phyloP scores from a whole-genome alignment of 2,113 vertebrate genomes.

The Malurus melanocephalus region DNA sequence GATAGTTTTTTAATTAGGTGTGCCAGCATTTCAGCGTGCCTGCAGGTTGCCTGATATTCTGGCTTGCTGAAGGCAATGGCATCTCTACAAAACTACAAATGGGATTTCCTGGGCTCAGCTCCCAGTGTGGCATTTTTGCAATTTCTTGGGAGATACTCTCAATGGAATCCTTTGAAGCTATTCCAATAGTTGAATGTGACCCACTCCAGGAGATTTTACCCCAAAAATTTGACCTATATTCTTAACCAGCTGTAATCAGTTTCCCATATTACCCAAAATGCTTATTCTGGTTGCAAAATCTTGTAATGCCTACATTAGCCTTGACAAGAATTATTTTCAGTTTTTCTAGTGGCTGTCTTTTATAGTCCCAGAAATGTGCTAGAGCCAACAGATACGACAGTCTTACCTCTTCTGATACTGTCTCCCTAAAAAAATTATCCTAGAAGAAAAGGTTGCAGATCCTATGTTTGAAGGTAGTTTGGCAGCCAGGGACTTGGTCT shows the following conservation, averaged over 20 bases:
- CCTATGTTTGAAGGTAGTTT: not conserved
- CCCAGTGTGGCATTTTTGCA: not conserved
- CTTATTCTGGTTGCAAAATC: not conserved
- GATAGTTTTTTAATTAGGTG: not conserved
- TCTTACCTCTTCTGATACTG: not conserved
- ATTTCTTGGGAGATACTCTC: not conserved
- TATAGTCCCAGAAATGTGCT: not conserved
- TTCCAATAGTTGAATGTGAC: not conserved
- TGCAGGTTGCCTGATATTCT: not conserved
- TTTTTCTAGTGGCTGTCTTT: not conserved
- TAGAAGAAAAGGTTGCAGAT: not conserved
- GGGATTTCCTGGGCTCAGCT: not conserved
- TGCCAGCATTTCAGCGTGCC: not conserved
- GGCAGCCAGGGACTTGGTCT: not conserved
- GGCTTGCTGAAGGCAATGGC: not conserved
- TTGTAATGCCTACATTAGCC: not conserved
- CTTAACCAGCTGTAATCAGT: not conserved
- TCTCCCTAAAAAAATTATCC: not conserved
- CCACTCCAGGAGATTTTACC: not conserved
- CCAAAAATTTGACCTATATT: not conserved
- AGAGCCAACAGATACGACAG: fast-evolving
- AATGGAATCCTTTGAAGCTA: not conserved
- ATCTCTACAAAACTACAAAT: not conserved
- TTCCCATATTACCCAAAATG: not conserved
- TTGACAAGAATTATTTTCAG: not conserved